Conservation (phyloP, 2,888 invertebrate species). For the Ecdyonurus torrentis region DNA sequence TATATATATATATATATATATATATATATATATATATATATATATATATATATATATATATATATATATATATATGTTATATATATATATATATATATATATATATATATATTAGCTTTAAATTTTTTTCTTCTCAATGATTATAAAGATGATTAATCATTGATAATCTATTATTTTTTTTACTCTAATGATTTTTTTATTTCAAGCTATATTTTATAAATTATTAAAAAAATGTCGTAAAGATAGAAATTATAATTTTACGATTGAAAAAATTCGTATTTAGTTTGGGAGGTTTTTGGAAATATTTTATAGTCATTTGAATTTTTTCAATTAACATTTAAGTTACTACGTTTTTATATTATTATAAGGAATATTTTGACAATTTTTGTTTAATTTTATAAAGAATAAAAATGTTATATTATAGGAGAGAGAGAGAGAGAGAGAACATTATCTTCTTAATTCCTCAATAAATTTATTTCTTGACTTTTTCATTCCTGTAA, state of each 20-base stretch:
- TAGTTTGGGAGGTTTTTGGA: no score
- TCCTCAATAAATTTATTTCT: not conserved
- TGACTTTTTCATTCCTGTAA: not conserved
- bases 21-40: no score
- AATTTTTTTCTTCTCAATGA: no score
- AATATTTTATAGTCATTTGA: not conserved
- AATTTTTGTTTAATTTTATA: not conserved
- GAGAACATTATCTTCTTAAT: not conserved
- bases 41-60: no score
- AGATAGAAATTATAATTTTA: not conserved
- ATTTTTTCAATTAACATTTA: not conserved
- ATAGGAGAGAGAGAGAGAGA: not conserved
- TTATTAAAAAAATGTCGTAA: not conserved
- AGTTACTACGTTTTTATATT: not conserved
- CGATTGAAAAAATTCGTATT: not conserved
- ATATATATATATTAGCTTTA: no score
- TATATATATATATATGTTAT: no score
- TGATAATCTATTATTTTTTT: no score
- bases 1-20: no score
- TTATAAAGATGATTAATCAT: no score
- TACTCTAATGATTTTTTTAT: no score
- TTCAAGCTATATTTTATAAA: no score
- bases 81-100: no score
- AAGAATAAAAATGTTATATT: not conserved
- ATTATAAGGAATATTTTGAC: not conserved